phyloP scores from a whole-genome alignment of 2,888 invertebrate genomes.

The Petrolisthes manimaculis region DNA sequence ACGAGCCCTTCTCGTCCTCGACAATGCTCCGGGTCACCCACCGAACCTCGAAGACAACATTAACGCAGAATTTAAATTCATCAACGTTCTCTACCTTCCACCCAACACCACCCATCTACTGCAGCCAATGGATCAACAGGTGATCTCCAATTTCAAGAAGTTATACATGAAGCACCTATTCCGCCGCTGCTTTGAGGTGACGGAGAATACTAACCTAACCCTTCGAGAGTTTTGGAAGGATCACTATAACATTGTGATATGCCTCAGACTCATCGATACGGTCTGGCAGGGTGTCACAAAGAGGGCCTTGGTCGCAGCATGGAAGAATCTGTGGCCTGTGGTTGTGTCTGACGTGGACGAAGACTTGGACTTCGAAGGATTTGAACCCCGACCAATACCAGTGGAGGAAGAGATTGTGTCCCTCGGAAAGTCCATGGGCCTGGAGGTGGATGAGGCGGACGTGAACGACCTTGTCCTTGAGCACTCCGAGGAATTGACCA shows the following conservation, averaged over 20 bases:
- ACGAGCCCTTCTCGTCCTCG: constrained; percentile 67
- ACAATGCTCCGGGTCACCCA: constrained; percentile 67
- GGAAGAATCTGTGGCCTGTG: constrained; percentile 34
- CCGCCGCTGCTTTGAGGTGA: constrained; percentile 63
- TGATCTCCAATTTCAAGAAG: constrained; percentile 66
- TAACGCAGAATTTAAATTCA: constrained; percentile 39
- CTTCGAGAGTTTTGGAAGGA: constrained; percentile 65
- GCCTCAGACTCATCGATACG: constrained; percentile 62
- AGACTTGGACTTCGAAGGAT: constrained; percentile 9
- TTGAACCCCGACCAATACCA: background rate
- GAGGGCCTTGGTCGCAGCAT: constrained; percentile 5
- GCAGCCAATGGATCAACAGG: constrained; percentile 66
- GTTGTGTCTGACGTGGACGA: constrained; percentile 34
- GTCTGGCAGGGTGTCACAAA: constrained; percentile 35
- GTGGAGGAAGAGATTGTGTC: constrained; percentile 64
- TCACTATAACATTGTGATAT: constrained; percentile 61
- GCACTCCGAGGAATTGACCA: constrained; percentile 64
- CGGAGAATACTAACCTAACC: constrained; percentile 52
- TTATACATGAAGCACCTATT: constrained; percentile 64
- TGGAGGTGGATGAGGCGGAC: constrained; percentile 66
- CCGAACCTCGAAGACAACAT: constrained; percentile 44
- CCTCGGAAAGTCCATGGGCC: constrained; percentile 66
- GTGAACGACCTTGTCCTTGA: constrained; percentile 66
- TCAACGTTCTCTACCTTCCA: constrained; percentile 38
- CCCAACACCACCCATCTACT: constrained; percentile 63